Evolutionary conservation across 2,888 invertebrate genomes (phyloP), one percentile per base, ranked within the genome.

Genomic region (Microctonus brassicae): DNA sequence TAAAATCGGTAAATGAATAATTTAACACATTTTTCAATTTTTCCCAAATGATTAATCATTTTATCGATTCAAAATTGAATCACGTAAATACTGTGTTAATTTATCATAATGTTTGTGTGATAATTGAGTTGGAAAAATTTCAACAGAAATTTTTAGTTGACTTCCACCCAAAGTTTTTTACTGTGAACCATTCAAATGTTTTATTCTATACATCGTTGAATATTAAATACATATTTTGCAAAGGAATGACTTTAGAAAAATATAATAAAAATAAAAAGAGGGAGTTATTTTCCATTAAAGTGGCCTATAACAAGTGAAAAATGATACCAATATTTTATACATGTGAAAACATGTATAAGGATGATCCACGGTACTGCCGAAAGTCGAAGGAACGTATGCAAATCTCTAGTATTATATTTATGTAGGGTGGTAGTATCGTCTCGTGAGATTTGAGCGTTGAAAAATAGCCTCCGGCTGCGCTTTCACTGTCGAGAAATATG

Each of bases 361-460:
- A 58, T 34, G 33, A 58, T 58, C 58, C 17, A 34, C 4, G 47
- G 7, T 17, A 10, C 33, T 58, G 58, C 34, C 58, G 33, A 55
- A 58, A 58, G 29, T 34, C 29, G 33, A 58, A 34, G 17, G 17
- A 58, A 58, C 47, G 47, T 47, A 47, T 47, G 47, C 17, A 47
- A 47, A 47, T 47, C 17, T 47, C 7, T 9, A 17, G 47, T 47
- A 9, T 36, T 10, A 58, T 58, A 58, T 58, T 13, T 57, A 29
- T n/a, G 29, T 58, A n/a, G 47, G 29, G 29, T 29, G 29, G 47
- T 58, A n/a, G 5, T 58, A 29, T 33, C 33, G 58, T 33, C 33
- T 58, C 33, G 33, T 47, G 47, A 47, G 47, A 47, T 47, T 47
- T 58, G 58, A 17, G 58, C n/a, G 26, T 29, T 58, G 58, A 58